Conservation (phyloP, 2,113 vertebrate genomes). For the Prochilodus magdalenae region DNA sequence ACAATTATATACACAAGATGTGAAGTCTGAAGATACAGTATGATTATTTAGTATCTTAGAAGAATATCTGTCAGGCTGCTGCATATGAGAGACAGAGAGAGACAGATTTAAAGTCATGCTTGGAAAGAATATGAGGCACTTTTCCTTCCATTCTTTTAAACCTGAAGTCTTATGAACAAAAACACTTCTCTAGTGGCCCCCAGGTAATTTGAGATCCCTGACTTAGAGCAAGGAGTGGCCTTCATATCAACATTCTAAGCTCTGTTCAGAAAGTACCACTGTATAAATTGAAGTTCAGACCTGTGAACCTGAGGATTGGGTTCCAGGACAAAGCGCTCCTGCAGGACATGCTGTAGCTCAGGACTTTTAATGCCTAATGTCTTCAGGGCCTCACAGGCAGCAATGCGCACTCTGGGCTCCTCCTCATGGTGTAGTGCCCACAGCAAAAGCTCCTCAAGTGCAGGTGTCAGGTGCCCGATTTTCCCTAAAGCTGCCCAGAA, state of each 20-base stretch:
- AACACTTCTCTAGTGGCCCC: too few species aligned
- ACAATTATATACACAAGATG: not conserved
- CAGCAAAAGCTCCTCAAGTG: slow-evolving; percentile 71
- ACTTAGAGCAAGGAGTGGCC: too few species aligned
- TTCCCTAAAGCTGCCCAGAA: slow-evolving; percentile 70
- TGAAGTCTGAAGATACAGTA: not conserved
- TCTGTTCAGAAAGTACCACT: too few species aligned
- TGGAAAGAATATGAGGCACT: too few species aligned
- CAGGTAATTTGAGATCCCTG: too few species aligned
- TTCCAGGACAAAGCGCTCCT: slow-evolving; percentile 72
- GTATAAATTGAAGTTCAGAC: slow-evolving; percentile 30
- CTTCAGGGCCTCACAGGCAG: slow-evolving; percentile 74
- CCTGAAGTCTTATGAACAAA: too few species aligned
- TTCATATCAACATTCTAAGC: too few species aligned
- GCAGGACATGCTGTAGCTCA: slow-evolving; percentile 68
- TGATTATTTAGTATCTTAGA: too few species aligned
- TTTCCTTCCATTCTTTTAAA: too few species aligned
- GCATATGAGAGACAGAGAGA: too few species aligned
- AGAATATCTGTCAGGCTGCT: too few species aligned
- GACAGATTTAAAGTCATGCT: too few species aligned
- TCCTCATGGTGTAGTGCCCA: slow-evolving; percentile 77
- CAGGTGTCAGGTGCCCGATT: slow-evolving; percentile 71
- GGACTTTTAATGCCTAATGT: slow-evolving; percentile 65
- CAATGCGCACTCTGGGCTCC: slow-evolving; percentile 72
- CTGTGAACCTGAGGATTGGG: slow-evolving; percentile 51